These are phyloP conservation scores for Hydrotaea diabolus DNA, from an alignment of 2,888 invertebrate species.

Conservation along the genomic window DNA sequence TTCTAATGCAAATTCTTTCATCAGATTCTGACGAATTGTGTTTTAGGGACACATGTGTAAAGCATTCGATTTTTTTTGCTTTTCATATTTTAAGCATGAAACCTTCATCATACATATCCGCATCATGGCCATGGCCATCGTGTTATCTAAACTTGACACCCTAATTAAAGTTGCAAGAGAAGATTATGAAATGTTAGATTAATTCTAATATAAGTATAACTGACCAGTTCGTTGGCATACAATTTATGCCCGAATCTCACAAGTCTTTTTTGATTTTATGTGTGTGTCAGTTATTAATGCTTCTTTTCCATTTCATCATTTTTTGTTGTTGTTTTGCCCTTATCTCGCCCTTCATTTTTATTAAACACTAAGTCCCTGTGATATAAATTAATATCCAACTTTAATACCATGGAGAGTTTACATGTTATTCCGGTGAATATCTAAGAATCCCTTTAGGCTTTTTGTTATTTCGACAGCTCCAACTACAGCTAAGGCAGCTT, in stretches of 20 bases:
- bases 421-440: conserved; percentile 46
- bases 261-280: not conserved
- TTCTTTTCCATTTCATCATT: not conserved
- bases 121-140: not conserved
- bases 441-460: conserved; percentile 58
- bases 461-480: not conserved
- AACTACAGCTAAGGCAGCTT: too few species aligned
- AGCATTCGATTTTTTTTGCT: too few species aligned
- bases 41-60: too few species aligned
- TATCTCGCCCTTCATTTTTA: not conserved
- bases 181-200: conserved; percentile 3
- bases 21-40: too few species aligned
- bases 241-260: not conserved
- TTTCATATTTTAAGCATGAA: not conserved
- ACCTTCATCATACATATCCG: not conserved
- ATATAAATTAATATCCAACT: conserved; percentile 51
- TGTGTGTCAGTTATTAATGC: not conserved
- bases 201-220: not conserved
- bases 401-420: conserved; percentile 58
- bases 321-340: conserved; percentile 1
- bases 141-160: conserved; percentile 19
- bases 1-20: too few species aligned
- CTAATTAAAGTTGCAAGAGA: conserved; percentile 17
- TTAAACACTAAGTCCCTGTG: conserved; percentile 30
- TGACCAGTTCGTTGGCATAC: not conserved